phyloP scores from a whole-genome alignment of 2,797 vertebrate genomes.

The Toxotes lorentzi region DNA sequence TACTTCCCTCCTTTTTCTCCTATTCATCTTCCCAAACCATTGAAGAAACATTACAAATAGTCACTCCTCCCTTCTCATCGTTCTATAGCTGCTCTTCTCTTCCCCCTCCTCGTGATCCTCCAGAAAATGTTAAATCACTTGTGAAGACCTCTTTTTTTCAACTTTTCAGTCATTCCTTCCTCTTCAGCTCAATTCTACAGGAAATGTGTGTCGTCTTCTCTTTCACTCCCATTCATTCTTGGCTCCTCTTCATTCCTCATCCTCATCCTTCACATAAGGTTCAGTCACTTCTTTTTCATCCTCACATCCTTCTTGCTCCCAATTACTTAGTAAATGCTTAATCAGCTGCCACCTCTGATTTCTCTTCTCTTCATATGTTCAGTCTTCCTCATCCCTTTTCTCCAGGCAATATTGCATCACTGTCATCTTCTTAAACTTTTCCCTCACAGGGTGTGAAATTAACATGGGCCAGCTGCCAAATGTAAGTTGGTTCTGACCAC shows the following conservation, averaged over 20 bases:
- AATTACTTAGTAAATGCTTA: constrained; percentile 64
- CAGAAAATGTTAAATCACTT: constrained; percentile 62
- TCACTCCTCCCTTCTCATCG: constrained; percentile 27
- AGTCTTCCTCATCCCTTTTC: constrained; percentile 31
- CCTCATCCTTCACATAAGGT: constrained; percentile 63
- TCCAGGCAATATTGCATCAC: constrained; percentile 27
- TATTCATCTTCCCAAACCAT: constrained; percentile 8
- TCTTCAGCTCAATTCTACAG: constrained; percentile 52
- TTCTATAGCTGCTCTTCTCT: constrained; percentile 30
- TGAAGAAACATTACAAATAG: constrained; percentile 28
- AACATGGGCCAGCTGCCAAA: constrained; percentile 27
- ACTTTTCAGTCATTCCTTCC: constrained; percentile 43
- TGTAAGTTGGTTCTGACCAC: constrained; percentile 14
- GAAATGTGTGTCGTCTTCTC: constrained; percentile 56
- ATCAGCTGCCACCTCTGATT: constrained; percentile 63
- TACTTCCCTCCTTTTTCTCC: constrained; percentile 4
- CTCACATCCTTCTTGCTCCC: constrained; percentile 55
- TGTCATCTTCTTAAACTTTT: constrained; percentile 38
- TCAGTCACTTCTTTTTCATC: constrained; percentile 59
- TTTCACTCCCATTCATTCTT: constrained; percentile 57
- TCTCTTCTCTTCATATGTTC: constrained; percentile 42
- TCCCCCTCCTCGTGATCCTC: constrained; percentile 51
- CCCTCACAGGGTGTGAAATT: constrained; percentile 26
- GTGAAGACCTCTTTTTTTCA: constrained; percentile 50
- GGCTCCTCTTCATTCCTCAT: constrained; percentile 57